A percentile compares a stretch with the other conserved stretches of the same genome.
phyloP scores from a whole-genome alignment of 64 coral and sea anemone species.

The Pocillopora verrucosa region DNA sequence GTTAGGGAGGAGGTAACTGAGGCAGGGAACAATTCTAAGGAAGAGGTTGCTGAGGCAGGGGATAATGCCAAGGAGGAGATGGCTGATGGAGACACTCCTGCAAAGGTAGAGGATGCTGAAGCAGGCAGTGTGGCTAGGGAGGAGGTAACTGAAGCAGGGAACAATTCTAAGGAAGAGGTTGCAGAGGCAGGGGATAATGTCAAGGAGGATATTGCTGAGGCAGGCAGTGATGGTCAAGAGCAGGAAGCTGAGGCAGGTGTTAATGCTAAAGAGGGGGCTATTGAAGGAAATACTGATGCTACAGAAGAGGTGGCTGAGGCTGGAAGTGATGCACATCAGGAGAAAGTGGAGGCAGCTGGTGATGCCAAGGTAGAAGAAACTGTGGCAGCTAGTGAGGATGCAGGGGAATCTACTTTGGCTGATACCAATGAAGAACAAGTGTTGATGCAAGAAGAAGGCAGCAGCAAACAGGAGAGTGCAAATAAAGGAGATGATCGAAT shows the following conservation, averaged over 20 bases:
- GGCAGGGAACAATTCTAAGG: background rate
- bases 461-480: background rate
- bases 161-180: background rate
- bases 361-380: background rate
- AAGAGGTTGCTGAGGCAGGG: background rate
- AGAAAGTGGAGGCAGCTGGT: background rate
- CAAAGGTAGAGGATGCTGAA: background rate
- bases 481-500: background rate
- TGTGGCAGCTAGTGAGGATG: background rate
- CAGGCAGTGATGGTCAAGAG: background rate
- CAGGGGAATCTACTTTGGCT: background rate
- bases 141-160: background rate
- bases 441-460: background rate
- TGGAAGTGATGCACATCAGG: background rate
- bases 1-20: background rate
- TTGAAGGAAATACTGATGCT: background rate
- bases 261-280: background rate
- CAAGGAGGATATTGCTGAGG: background rate
- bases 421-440: background rate
- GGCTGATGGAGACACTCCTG: background rate
- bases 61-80: background rate
- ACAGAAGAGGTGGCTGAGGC: background rate
- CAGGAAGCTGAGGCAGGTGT: background rate
- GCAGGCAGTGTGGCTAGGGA: background rate
- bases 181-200: background rate